These are phyloP conservation scores for Melanotaenia maccullochi DNA, from an alignment of 2,797 vertebrate genomes.

Conservation along the genomic window DNA sequence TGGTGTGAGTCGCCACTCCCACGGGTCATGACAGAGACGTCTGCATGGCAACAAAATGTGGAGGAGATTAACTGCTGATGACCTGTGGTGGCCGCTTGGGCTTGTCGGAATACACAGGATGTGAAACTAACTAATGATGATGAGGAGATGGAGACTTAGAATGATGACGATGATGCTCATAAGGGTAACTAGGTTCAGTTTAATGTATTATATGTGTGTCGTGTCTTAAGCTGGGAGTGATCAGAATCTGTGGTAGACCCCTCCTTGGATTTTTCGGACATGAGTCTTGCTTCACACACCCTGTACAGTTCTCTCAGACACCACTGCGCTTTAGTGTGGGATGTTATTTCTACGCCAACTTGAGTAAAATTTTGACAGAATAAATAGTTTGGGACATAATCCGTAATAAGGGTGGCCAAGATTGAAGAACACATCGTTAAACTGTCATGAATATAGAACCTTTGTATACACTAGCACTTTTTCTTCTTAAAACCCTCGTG, in stretches of 20 bases:
- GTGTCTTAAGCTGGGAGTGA: constrained; percentile 70
- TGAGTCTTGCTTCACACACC: constrained; percentile 67
- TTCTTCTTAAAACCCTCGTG: constrained; percentile 10
- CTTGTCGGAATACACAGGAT: constrained; percentile 62
- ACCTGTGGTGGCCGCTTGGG: constrained; percentile 64
- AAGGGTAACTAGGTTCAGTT: constrained; percentile 43
- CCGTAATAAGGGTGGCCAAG: neutral
- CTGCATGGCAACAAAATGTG: constrained; percentile 72
- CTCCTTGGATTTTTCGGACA: constrained; percentile 72
- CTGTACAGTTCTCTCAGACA: constrained; percentile 30
- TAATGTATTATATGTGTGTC: constrained; percentile 33
- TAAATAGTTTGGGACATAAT: constrained; percentile 13
- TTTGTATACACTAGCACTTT: constrained; percentile 26
- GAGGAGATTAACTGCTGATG: constrained; percentile 76
- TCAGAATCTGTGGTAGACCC: constrained; percentile 60
- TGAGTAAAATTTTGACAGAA: constrained; percentile 16
- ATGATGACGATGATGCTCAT: constrained; percentile 57
- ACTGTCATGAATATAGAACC: constrained; percentile 36
- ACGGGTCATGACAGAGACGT: constrained; percentile 78
- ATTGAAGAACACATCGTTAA: constrained; percentile 24
- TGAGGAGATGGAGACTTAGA: constrained; percentile 57
- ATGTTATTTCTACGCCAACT: constrained; percentile 33
- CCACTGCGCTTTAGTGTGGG: constrained; percentile 25
- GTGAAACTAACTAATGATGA: constrained; percentile 73
- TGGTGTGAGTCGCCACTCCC: constrained; percentile 79